Conservation (phyloP, 2,797 vertebrate species). For the Crax fasciolata region DNA sequence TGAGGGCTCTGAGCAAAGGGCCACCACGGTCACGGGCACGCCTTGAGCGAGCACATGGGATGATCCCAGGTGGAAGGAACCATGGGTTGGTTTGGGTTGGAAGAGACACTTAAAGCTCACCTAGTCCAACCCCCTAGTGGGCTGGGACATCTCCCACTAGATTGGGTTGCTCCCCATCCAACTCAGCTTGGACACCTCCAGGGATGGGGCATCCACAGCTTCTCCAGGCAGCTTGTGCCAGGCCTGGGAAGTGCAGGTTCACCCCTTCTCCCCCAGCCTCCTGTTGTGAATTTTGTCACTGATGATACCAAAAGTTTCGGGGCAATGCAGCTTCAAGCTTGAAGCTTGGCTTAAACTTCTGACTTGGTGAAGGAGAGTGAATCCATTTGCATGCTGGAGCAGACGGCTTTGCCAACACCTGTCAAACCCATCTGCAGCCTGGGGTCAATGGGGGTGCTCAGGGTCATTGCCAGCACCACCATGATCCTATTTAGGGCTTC, state of each 20-base stretch:
- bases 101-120: not conserved
- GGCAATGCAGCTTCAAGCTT: not conserved
- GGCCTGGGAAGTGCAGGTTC: not conserved
- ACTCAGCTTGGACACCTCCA: not conserved
- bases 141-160: not conserved
- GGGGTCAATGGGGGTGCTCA: not conserved
- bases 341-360: not conserved
- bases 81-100: not conserved
- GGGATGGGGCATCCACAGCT: not conserved
- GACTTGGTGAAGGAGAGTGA: not conserved
- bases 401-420: not conserved
- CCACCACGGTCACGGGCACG: fast-evolving
- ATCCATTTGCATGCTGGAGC: not conserved
- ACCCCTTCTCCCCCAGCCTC: not conserved
- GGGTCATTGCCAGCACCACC: not conserved
- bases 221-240: not conserved
- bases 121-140: not conserved
- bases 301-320: not conserved
- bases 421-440: not conserved
- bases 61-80: not conserved
- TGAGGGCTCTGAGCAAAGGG: not conserved
- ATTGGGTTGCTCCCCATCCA: not conserved
- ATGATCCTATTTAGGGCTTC: not conserved
- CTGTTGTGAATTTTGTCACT: not conserved
- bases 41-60: not conserved